A percentile compares a stretch with the other conserved stretches of the same genome.
phyloP scores from a whole-genome alignment of 2,888 invertebrate genomes.

The Anarsia innoxiella region DNA sequence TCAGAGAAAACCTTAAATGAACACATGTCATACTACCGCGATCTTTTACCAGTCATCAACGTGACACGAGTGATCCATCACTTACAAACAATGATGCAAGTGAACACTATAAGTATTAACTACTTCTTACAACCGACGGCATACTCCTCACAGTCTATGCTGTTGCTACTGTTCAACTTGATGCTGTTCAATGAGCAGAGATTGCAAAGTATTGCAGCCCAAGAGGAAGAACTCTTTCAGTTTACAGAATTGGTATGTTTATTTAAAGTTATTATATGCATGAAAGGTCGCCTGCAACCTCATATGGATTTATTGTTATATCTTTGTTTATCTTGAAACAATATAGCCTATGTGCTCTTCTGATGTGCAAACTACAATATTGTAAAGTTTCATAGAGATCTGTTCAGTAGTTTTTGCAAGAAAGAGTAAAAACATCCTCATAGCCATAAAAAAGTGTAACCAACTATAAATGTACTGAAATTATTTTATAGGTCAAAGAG shows the following conservation, averaged over 20 bases:
- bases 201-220: conserved; percentile 38
- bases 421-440: too few species aligned
- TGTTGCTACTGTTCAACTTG: conserved; percentile 45
- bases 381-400: neutral
- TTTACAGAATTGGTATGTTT: conserved; percentile 27
- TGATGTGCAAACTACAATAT: neutral
- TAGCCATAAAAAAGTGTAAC: too few species aligned
- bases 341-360: neutral
- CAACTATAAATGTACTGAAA: too few species aligned
- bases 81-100: conserved; percentile 34
- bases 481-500: conserved; percentile 37
- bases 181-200: conserved; percentile 46
- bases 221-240: conserved; percentile 48
- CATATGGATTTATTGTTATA: too few species aligned
- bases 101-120: conserved; percentile 31
- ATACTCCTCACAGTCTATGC: conserved; percentile 36
- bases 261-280: too few species aligned
- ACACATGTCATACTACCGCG: conserved; percentile 52
- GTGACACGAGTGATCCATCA: conserved; percentile 50
- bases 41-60: conserved; percentile 56
- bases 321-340: too few species aligned
- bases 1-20: conserved; percentile 44
- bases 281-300: too few species aligned
- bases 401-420: neutral
- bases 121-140: conserved; percentile 48